phyloP scores from a whole-genome alignment of 2,888 invertebrate species.

The Drosophila dives region DNA sequence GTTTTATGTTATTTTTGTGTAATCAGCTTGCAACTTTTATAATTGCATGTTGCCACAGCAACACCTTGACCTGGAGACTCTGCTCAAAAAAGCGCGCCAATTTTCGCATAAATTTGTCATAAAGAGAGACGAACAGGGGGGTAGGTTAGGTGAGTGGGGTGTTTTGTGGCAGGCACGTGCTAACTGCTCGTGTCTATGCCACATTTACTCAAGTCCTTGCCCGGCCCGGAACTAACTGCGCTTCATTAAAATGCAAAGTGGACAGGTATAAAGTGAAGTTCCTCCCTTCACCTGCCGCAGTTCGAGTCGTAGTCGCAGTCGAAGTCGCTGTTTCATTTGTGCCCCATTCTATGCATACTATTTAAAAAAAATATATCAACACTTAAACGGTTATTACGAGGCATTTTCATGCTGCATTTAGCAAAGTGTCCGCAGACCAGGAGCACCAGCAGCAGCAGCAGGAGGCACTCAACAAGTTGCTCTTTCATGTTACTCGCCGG shows the following conservation, averaged over 20 bases:
- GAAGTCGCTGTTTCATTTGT: constrained; percentile 1
- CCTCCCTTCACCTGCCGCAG: constrained; percentile 2
- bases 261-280: constrained; percentile 3
- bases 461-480: constrained; percentile 66
- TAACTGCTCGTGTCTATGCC: constrained; percentile 59
- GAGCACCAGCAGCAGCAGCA: background rate
- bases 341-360: constrained; percentile 33
- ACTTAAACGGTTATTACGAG: constrained; percentile 75
- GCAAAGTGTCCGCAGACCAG: constrained; percentile 14
- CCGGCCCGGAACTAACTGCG: constrained; percentile 47
- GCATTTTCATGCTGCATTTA: constrained; percentile 75
- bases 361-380: constrained; percentile 57
- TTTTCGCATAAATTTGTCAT: background rate
- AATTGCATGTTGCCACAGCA: constrained; percentile 39
- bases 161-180: constrained; percentile 40
- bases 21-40: constrained; percentile 15
- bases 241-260: constrained; percentile 78
- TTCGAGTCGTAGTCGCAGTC: background rate
- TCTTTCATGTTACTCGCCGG: constrained; percentile 14
- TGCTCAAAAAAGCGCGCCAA: constrained; percentile 8
- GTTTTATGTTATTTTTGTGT: background rate
- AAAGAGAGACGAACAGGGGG: background rate
- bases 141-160: background rate
- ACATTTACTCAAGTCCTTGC: constrained; percentile 60
- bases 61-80: constrained; percentile 48